Base-by-base conservation (phyloP, 53 echinoderm and acorn worm species). In the Patiria pectinifera region DNA sequence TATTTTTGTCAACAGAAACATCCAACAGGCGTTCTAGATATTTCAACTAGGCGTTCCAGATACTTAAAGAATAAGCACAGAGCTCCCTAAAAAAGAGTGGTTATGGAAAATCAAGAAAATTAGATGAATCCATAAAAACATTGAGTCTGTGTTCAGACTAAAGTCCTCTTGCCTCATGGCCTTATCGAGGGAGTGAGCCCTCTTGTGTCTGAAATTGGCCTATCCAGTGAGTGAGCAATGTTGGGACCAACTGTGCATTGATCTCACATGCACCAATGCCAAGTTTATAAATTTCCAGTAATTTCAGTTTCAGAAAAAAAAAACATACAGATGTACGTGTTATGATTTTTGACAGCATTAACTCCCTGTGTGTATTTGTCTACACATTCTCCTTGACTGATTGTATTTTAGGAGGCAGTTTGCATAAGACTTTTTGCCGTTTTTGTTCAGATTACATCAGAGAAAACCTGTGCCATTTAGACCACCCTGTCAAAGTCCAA, bases 151-250 rank as follows among this genome's bases (percentile, higher is more conserved):
- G 53, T 53, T 53, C 53, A 53, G 22, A n/a, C 84, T 53, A 66
- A 43, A 85, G 80, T 26, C 10, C 61, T 14, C 45, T 21, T 11
- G 19, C 11, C n/a, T 48, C 44, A 2, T 45, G 11, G 23, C 26
- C 62, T 61, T 82, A 4, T 19, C 19, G 4, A 49, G 15, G 76
- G 45, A 87, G 87, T 87, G 87, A 87, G 87, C 87, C 87, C 87
- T 87, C 87, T 48, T 43, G 26, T 87, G 87, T 87, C 75, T 44
- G 19, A 86, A 24, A 72, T 10, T 48, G 6, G 48, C 47, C 86
- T 71, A 23, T 86, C 86, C 21, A 13, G 53, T 22, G 74, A 74
- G 15, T 16, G 66, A 18, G 15, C 14, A 3, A 11, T 16, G 66
- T 66, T 18, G 19, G 66, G 3, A 66, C 10, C 3, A 66, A 66